Evolutionary conservation across 2,113 vertebrate species (phyloP).

Genomic region (Lagopus muta): DNA sequence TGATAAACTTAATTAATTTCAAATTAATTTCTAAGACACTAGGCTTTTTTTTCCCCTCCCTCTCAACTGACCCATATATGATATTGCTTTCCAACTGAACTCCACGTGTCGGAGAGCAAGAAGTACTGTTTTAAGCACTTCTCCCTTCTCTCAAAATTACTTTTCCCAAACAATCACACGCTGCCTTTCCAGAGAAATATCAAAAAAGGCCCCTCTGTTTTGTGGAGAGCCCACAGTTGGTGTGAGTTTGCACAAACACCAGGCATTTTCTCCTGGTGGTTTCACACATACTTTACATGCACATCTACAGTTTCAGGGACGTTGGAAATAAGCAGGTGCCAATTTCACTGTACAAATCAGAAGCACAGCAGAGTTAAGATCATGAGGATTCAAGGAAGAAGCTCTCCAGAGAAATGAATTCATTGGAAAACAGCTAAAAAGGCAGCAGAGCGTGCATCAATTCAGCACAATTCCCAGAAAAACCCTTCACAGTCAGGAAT

Average conservation of each 20-base stretch:
- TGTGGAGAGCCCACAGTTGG: neutral
- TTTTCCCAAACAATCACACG: neutral
- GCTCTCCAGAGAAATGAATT: neutral
- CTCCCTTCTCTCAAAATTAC: neutral
- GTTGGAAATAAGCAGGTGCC: neutral
- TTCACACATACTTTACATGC: neutral
- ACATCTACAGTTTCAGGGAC: neutral
- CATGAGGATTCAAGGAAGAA: neutral
- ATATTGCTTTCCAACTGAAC: neutral
- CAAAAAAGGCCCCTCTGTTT: neutral
- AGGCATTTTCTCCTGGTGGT: neutral
- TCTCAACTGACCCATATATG: neutral
- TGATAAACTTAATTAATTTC: neutral
- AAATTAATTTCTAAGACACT: neutral
- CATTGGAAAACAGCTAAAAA: neutral
- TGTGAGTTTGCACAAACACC: neutral
- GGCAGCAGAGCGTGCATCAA: neutral
- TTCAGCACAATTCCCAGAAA: neutral
- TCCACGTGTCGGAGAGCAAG: neutral
- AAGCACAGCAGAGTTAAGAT: neutral
- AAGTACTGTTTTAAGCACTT: neutral
- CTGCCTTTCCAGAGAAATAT: neutral
- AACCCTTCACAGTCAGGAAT: neutral
- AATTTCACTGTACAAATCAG: neutral
- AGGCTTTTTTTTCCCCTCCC: neutral